Conservation (phyloP, 2,113 vertebrate species). For the Callithrix jacchus region DNA sequence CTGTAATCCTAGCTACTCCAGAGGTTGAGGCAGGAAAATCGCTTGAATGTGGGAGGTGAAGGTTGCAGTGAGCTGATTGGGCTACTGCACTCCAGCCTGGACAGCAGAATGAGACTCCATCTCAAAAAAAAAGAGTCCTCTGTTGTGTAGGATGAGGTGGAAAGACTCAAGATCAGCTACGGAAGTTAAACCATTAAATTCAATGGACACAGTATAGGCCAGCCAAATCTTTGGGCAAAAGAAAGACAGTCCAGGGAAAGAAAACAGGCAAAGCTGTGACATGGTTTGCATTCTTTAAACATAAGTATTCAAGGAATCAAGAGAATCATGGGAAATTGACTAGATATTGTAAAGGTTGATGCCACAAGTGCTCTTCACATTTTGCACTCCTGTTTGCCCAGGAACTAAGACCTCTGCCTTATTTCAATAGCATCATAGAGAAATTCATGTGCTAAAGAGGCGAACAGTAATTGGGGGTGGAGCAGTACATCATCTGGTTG, state of each 20-base stretch:
- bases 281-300: conserved; percentile 4
- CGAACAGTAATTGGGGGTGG: not conserved
- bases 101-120: too few relatives aligned
- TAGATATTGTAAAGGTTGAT: not conserved
- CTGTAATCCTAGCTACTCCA: too few relatives aligned
- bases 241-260: not conserved
- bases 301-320: conserved; percentile 14
- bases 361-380: not conserved
- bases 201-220: not conserved
- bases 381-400: not conserved
- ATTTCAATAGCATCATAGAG: conserved; percentile 10
- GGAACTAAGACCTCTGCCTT: conserved; percentile 6
- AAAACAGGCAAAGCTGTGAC: not conserved
- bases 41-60: too few relatives aligned
- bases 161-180: not conserved
- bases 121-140: not conserved
- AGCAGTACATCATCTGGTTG: not conserved
- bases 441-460: not conserved
- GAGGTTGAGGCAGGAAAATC: too few relatives aligned
- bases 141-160: not conserved
- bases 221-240: not conserved
- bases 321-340: not conserved
- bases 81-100: too few relatives aligned
- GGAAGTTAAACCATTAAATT: not conserved
- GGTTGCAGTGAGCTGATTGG: too few relatives aligned